Evolutionary conservation across 2,797 vertebrate genomes (phyloP).

Genomic region (Orientallactaga sibirica): DNA sequence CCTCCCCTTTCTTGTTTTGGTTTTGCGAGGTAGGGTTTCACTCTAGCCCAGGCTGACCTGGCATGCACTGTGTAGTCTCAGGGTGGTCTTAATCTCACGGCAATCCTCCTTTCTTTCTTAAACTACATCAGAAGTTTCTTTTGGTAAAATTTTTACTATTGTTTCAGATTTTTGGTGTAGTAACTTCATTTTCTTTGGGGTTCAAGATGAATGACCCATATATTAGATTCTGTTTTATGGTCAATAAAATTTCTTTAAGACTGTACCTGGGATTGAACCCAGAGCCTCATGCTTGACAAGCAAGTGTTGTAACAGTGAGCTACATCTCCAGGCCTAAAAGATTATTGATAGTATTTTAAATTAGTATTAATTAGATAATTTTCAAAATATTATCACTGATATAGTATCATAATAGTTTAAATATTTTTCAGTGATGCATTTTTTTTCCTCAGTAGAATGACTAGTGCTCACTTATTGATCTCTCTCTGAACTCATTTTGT

Average conservation of each 20-base stretch:
- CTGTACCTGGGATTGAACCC: not conserved
- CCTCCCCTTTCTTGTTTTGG: not conserved
- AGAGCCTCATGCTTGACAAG: not conserved
- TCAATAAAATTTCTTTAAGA: not conserved
- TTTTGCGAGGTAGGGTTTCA: too few species aligned
- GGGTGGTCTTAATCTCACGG: too few species aligned
- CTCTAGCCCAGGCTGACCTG: too few species aligned
- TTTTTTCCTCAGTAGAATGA: not conserved
- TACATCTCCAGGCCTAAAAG: not conserved
- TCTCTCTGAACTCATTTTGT: constrained; percentile 10
- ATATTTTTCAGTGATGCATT: constrained; percentile 7
- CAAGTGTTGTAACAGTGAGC: not conserved
- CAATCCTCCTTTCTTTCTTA: not conserved
- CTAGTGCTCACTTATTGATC: not conserved
- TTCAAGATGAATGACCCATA: constrained; percentile 11
- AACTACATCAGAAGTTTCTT: constrained; percentile 16
- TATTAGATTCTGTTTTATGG: constrained; percentile 52
- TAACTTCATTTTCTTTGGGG: constrained; percentile 13
- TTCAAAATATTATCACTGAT: constrained; percentile 19
- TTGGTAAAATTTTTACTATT: not conserved
- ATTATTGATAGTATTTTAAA: constrained; percentile 45
- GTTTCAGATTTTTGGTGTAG: not conserved
- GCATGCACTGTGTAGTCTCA: too few species aligned
- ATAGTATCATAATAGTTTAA: not conserved
- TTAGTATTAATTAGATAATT: not conserved